Conservation (phyloP, 2,797 vertebrate species). For the Harpagifer antarcticus region DNA sequence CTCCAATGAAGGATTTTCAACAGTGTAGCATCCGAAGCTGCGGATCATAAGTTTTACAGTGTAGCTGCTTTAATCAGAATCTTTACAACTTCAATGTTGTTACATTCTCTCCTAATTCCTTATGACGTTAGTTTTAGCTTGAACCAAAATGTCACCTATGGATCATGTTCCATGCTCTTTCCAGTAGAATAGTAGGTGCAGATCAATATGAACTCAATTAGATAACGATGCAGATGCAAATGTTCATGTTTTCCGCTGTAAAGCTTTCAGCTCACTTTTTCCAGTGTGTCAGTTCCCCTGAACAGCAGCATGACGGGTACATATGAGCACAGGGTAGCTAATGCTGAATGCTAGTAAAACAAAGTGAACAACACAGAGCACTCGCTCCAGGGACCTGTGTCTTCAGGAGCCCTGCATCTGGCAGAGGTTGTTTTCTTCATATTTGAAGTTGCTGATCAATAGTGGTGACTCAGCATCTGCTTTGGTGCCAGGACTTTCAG, state of each 20-base stretch:
- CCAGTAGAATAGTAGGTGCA: not conserved
- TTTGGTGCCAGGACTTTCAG: slow-evolving; percentile 37
- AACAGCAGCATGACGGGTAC: slow-evolving; percentile 25
- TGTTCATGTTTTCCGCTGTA: not conserved
- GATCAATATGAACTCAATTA: slow-evolving; percentile 1
- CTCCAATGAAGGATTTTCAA: not conserved
- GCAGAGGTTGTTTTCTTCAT: not conserved
- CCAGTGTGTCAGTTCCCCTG: slow-evolving; percentile 3
- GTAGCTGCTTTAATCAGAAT: slow-evolving; percentile 1
- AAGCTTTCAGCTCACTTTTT: not conserved
- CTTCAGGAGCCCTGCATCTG: slow-evolving; percentile 10
- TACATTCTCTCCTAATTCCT: not conserved
- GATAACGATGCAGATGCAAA: slow-evolving; percentile 10
- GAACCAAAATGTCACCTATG: not conserved
- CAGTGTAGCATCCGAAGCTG: not conserved
- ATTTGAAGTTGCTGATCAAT: slow-evolving; percentile 52
- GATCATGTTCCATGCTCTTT: not conserved
- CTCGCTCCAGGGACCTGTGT: slow-evolving; percentile 4
- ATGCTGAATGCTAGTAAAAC: slow-evolving; percentile 29
- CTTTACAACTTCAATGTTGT: not conserved
- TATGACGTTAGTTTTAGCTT: not conserved
- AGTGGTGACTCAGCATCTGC: slow-evolving; percentile 48
- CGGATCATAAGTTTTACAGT: not conserved
- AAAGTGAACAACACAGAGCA: slow-evolving; percentile 8
- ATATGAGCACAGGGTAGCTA: slow-evolving; percentile 16